Conservation (phyloP, 1,140 invertebrate genomes). For the Mycetomoellerius zeteki region DNA sequence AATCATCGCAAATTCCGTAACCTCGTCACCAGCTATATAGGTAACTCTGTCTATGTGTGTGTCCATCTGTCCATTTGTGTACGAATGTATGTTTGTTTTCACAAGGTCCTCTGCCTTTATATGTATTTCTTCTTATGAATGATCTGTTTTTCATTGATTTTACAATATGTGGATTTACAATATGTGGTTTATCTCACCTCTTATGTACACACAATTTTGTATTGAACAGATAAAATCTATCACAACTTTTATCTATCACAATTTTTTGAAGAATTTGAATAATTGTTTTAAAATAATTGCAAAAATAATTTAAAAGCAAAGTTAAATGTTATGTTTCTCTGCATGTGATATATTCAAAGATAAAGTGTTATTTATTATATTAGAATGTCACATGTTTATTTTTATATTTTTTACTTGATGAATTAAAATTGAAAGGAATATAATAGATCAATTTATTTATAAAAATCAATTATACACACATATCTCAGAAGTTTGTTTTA, state of each 20-base stretch:
- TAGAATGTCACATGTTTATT: background rate
- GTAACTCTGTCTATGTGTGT: constrained; percentile 89
- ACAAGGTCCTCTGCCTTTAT: constrained; percentile 23
- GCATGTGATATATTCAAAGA: constrained; percentile 28
- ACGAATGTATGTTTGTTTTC: constrained; percentile 67
- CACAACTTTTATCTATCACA: background rate
- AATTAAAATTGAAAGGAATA: background rate
- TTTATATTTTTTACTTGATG: background rate
- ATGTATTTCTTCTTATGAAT: constrained; percentile 22
- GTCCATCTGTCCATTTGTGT: constrained; percentile 76
- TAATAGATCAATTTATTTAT: background rate
- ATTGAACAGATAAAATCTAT: background rate
- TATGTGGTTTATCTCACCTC: background rate
- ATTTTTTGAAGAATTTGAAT: background rate
- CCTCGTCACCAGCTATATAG: constrained; percentile 98
- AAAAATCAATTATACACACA: background rate
- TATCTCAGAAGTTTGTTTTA: background rate
- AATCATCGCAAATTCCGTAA: constrained; percentile 99
- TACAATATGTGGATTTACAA: constrained; percentile 7
- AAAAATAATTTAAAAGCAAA: background rate
- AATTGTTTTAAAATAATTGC: background rate
- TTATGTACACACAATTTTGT: constrained; percentile 11
- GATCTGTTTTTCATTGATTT: constrained; percentile 15
- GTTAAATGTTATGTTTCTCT: constrained; percentile 2
- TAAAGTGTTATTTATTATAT: background rate